Evolutionary conservation across 2,797 vertebrate genomes (phyloP).

Genomic region (Menidia menidia): DNA sequence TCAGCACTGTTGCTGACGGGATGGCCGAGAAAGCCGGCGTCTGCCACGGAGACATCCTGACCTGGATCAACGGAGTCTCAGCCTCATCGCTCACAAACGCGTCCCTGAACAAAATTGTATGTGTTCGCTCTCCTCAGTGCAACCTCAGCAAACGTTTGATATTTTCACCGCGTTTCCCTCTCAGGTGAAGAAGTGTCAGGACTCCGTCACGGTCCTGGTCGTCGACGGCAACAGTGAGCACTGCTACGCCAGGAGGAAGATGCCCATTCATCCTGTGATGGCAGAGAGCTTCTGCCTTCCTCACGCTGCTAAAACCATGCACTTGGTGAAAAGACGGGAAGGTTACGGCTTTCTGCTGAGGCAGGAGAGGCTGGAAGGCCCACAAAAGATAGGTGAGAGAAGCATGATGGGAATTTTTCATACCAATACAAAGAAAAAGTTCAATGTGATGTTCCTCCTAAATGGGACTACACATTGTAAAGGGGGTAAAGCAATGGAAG

Average conservation of each 20-base stretch:
- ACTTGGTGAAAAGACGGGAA: constrained; percentile 82
- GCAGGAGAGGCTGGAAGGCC: constrained; percentile 82
- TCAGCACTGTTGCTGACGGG: constrained; percentile 80
- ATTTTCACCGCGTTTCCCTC: constrained; percentile 21
- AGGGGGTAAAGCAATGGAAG: no score
- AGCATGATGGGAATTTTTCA: background rate
- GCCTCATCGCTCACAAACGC: constrained; percentile 78
- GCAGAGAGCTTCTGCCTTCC: constrained; percentile 86
- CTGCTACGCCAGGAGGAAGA: constrained; percentile 80
- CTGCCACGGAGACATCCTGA: constrained; percentile 83
- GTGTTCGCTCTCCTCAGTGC: background rate
- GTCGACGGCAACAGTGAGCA: constrained; percentile 84
- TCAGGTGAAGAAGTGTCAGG: constrained; percentile 86
- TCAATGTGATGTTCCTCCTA: no score
- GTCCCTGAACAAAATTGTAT: constrained; percentile 85
- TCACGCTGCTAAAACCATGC: constrained; percentile 81
- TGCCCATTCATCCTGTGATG: constrained; percentile 84
- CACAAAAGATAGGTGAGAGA: constrained; percentile 79
- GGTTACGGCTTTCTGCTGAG: constrained; percentile 94
- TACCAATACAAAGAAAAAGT: background rate
- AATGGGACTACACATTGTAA: no score
- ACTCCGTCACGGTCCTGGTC: constrained; percentile 87
- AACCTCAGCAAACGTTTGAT: background rate
- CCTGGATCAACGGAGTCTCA: constrained; percentile 89
- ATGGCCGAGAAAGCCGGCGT: constrained; percentile 89